phyloP scores from a whole-genome alignment of 2,113 vertebrate species.

The Cheirogaleus medius region DNA sequence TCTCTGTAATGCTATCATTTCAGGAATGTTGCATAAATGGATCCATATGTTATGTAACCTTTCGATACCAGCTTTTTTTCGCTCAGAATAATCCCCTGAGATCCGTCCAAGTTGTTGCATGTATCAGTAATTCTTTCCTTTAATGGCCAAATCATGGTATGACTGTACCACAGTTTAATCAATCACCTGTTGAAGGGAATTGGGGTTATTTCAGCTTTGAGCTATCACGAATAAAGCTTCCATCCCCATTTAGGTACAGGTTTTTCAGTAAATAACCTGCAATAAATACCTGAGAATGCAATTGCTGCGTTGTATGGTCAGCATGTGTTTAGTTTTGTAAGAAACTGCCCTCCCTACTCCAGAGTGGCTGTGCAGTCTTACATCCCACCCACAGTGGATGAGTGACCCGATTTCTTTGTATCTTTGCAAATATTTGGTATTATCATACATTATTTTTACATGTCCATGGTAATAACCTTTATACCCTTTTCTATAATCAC shows the following conservation, averaged over 20 bases:
- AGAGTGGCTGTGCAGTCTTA: too few relatives aligned
- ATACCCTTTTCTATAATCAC: background rate
- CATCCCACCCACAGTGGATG: accelerated
- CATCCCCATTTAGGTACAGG: background rate
- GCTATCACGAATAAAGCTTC: background rate
- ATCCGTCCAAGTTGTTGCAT: too few relatives aligned
- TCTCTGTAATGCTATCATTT: background rate
- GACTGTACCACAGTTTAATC: background rate
- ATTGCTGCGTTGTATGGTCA: background rate
- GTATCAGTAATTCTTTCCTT: background rate
- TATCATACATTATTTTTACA: background rate
- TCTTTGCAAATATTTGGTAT: background rate
- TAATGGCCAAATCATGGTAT: background rate
- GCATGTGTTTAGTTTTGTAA: background rate
- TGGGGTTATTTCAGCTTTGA: background rate
- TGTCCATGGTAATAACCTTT: background rate
- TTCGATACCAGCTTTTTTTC: too few relatives aligned
- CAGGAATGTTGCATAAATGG: background rate
- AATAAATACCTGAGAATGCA: background rate
- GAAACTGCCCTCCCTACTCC: background rate
- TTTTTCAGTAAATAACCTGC: background rate
- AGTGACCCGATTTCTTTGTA: background rate
- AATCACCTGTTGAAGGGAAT: background rate
- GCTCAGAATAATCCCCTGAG: background rate
- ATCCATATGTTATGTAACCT: background rate